Conservation (phyloP, 2,888 invertebrate genomes). For the Agonopterix subpropinquella region DNA sequence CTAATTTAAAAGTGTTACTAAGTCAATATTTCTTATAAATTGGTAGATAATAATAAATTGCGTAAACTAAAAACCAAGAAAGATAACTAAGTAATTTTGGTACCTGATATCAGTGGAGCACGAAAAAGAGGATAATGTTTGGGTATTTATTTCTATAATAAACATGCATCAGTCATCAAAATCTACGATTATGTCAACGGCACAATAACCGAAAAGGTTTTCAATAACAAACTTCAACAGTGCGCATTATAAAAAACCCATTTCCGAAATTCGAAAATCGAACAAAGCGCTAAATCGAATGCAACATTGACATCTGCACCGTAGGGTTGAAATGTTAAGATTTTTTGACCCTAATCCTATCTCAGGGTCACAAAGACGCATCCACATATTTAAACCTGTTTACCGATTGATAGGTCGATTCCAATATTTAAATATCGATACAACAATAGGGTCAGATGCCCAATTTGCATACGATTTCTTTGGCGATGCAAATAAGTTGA, state of each 20-base stretch:
- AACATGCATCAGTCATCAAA: not conserved
- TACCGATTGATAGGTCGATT: slow-evolving; percentile 64
- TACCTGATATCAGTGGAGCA: not conserved
- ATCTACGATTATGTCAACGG: slow-evolving; percentile 11
- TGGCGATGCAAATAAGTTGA: slow-evolving; percentile 59
- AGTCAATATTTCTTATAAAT: too few relatives aligned
- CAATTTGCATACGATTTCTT: slow-evolving; percentile 69
- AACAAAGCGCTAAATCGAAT: slow-evolving; percentile 49
- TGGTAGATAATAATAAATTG: too few relatives aligned
- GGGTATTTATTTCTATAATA: not conserved
- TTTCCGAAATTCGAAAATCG: slow-evolving; percentile 48
- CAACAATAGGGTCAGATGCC: slow-evolving; percentile 51
- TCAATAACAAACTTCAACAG: slow-evolving; percentile 29
- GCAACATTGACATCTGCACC: slow-evolving; percentile 61
- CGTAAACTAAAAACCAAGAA: too few relatives aligned
- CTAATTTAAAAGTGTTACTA: too few relatives aligned
- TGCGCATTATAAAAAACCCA: slow-evolving; percentile 55
- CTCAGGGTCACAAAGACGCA: slow-evolving; percentile 45
- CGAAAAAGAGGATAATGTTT: not conserved
- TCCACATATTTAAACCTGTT: slow-evolving; percentile 65
- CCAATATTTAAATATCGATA: slow-evolving; percentile 55
- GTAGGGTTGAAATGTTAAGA: slow-evolving; percentile 25
- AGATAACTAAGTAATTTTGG: too few relatives aligned
- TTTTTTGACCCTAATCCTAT: slow-evolving; percentile 63
- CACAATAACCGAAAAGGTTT: slow-evolving; percentile 10